Evolutionary conservation across 37 sponge, comb jelly and placozoan genomes (phyloP), one percentile per base, ranked within the genome.

Genomic region (Beroe forskalii): DNA sequence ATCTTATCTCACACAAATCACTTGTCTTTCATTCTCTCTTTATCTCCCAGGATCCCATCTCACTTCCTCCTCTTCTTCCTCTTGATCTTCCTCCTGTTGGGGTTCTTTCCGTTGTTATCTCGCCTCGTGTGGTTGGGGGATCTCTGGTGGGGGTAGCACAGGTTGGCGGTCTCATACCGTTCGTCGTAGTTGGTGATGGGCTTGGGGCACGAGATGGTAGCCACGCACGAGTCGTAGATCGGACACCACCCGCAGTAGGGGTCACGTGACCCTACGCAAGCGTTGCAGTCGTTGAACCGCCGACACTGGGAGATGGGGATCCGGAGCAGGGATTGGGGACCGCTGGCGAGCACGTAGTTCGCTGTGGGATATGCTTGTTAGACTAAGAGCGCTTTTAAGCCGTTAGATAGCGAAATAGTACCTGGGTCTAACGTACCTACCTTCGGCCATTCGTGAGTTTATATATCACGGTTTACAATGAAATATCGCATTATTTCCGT

Each of bases 41-140:
- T n/a, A n/a, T n/a, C n/a, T n/a, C n/a, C n/a, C n/a, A n/a, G n/a
- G n/a, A n/a, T n/a, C n/a, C n/a, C n/a, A n/a, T n/a, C n/a, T 72
- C 76, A 72, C 40, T 80, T 80, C 86, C 86, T 80, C 55, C 86
- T 41, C 86, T 80, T 80, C 72, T 33, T 69, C 72, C 55, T 80
- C 86, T 44, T 80, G 3, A 41, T 43, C 55, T 80, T 80, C 86
- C 40, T 41, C 2, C 37, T 42, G 30, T 27, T 8, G 4, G 25
- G 25, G 30, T 64, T 64, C 66, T 64, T 64, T 4, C 4, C 17
- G 25, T 64, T 64, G 30, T 64, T 64, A 22, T 28, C 66, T 25
- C 86, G 37, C 44, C 86, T 2, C 3, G 86, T 80, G 48, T 44
- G 20, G 86, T 80, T 80, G 86, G 40, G 40, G 48, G n/a, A n/a